Evolutionary conservation across 1,140 invertebrate species (phyloP).

Genomic region (Sitophilus oryzae): DNA sequence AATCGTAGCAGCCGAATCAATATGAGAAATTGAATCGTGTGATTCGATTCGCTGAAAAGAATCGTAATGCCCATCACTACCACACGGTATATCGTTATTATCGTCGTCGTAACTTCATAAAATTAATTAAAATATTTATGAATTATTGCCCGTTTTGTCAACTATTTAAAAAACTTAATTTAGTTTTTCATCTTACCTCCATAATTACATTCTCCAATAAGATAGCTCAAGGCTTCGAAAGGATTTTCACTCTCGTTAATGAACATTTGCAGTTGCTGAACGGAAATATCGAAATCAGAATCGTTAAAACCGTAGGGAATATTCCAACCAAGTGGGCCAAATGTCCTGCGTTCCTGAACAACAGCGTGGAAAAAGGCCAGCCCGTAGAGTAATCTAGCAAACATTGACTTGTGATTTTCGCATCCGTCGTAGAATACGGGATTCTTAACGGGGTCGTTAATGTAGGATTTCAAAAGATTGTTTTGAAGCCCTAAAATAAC

Average conservation of each 20-base stretch:
- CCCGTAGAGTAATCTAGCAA: constrained; percentile 78
- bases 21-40: too few relatives aligned
- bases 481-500: constrained; percentile 63
- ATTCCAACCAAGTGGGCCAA: constrained; percentile 91
- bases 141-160: not conserved
- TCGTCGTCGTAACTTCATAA: too few relatives aligned
- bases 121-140: too few relatives aligned
- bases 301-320: constrained; percentile 93
- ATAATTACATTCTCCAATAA: constrained; percentile 94
- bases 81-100: too few relatives aligned
- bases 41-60: too few relatives aligned
- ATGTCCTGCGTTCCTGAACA: constrained; percentile 85
- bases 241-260: constrained; percentile 69
- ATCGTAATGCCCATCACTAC: too few relatives aligned
- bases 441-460: constrained; percentile 70
- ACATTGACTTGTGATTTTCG: constrained; percentile 62
- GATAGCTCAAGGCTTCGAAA: constrained; percentile 80
- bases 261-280: constrained; percentile 74
- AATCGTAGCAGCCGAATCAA: too few relatives aligned
- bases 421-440: constrained; percentile 62
- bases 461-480: constrained; percentile 79
- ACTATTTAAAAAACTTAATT: not conserved
- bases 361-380: constrained; percentile 93
- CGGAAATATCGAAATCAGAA: constrained; percentile 87
- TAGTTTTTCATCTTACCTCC: constrained; percentile 55